These are phyloP conservation scores for Halcyon badia DNA, from an alignment of 2,797 vertebrate genomes.

Conservation along the genomic window DNA sequence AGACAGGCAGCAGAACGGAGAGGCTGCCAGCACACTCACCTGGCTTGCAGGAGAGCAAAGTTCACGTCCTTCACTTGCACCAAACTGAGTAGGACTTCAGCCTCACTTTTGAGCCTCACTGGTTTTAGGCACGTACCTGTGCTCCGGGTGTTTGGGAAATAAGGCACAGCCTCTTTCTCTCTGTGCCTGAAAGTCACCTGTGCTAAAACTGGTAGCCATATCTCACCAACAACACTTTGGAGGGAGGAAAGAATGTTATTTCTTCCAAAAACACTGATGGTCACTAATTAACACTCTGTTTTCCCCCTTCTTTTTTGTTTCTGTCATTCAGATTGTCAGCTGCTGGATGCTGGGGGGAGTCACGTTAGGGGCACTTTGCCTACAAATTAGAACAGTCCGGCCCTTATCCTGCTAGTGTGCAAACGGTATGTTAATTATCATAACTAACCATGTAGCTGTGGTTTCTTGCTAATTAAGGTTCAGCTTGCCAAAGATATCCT, in stretches of 20 bases:
- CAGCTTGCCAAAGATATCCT: background rate
- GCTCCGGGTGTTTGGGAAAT: background rate
- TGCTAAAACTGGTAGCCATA: background rate
- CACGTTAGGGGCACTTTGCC: background rate
- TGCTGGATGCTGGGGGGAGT: background rate
- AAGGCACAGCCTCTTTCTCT: background rate
- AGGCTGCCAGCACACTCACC: background rate
- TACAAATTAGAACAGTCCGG: background rate
- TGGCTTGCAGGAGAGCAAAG: background rate
- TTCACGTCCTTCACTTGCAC: background rate
- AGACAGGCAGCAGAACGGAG: background rate
- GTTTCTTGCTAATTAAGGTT: background rate
- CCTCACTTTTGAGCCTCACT: background rate
- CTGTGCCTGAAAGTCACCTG: background rate
- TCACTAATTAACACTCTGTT: background rate
- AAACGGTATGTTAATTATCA: background rate
- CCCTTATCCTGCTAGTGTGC: background rate
- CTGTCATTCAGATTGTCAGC: background rate
- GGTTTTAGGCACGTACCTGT: fast-evolving
- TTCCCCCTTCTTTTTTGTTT: background rate
- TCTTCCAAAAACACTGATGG: background rate
- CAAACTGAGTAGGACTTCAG: background rate
- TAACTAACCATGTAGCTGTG: background rate
- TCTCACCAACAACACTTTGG: background rate
- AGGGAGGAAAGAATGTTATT: background rate